Percentiles rank a stretch among this genome's conserved stretches.
phyloP scores from a whole-genome alignment of 2,888 invertebrate genomes.

The Orthosia gracilis region DNA sequence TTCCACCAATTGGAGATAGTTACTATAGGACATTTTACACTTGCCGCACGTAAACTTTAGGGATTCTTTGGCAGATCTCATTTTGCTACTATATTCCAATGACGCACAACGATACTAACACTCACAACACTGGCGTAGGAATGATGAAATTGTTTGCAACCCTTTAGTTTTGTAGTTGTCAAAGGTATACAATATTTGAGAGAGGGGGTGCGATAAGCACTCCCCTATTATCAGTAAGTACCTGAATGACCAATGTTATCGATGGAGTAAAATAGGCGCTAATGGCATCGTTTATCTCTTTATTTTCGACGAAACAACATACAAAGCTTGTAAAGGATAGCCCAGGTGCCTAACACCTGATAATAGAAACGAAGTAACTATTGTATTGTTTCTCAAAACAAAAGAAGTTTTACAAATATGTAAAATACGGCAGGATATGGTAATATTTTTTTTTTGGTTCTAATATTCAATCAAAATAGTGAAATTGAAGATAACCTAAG shows the following conservation, averaged over 20 bases:
- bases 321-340: neutral
- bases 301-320: no score
- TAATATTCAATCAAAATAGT: slow-evolving; percentile 29
- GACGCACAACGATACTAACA: no score
- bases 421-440: slow-evolving; percentile 8
- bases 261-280: slow-evolving; percentile 45
- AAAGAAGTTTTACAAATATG: slow-evolving; percentile 1
- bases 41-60: no score
- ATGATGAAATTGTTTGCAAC: neutral
- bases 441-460: slow-evolving; percentile 3
- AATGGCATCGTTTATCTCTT: slow-evolving; percentile 11
- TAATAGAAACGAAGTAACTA: neutral
- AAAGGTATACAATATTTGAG: slow-evolving; percentile 18
- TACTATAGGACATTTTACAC: neutral
- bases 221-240: slow-evolving; percentile 52
- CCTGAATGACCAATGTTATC: slow-evolving; percentile 47
- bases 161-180: slow-evolving; percentile 46
- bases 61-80: no score
- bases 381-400: neutral
- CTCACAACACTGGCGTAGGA: no score
- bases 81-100: no score
- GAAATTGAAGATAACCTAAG: slow-evolving; percentile 30
- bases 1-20: slow-evolving; percentile 68
- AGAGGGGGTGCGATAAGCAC: slow-evolving; percentile 41
- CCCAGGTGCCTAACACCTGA: neutral